phyloP scores from a whole-genome alignment of 2,797 vertebrate genomes.

The Spatula versicolor region DNA sequence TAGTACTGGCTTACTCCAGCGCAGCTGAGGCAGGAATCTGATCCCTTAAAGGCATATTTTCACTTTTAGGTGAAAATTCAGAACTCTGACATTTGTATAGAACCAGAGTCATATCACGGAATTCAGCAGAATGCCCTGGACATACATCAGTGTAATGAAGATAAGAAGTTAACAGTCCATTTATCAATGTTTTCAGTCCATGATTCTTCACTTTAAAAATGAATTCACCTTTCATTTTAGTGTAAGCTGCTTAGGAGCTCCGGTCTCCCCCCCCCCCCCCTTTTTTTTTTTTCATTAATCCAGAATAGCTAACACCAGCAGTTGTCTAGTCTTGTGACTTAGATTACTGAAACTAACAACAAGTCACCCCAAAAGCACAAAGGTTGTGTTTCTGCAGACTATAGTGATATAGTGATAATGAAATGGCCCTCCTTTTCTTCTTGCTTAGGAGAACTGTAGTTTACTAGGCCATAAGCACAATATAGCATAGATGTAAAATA shows the following conservation, averaged over 20 bases:
- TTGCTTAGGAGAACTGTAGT: constrained; percentile 53
- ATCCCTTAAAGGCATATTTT: constrained; percentile 24
- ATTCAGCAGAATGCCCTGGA: constrained; percentile 12
- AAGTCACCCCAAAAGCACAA: constrained; percentile 81
- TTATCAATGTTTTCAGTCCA: neutral
- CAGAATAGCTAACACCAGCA: constrained; percentile 72
- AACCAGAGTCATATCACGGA: neutral
- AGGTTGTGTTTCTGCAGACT: constrained; percentile 71
- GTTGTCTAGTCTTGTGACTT: constrained; percentile 60
- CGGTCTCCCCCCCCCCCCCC: neutral
- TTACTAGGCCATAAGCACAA: constrained; percentile 78
- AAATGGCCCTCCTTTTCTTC: constrained; percentile 63
- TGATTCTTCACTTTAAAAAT: neutral
- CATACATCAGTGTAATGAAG: neutral
- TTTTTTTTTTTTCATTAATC: neutral
- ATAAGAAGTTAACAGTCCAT: neutral
- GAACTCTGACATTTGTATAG: neutral
- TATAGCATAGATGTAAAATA: constrained; percentile 44
- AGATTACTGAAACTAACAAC: constrained; percentile 58
- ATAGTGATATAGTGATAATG: constrained; percentile 69
- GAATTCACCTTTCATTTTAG: constrained; percentile 27
- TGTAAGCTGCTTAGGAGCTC: constrained; percentile 10
- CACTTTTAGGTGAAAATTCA: constrained; percentile 9
- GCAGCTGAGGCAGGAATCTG: neutral
- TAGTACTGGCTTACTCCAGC: neutral